Conservation (phyloP, 1,140 invertebrate species). For the Orius laevigatus region DNA sequence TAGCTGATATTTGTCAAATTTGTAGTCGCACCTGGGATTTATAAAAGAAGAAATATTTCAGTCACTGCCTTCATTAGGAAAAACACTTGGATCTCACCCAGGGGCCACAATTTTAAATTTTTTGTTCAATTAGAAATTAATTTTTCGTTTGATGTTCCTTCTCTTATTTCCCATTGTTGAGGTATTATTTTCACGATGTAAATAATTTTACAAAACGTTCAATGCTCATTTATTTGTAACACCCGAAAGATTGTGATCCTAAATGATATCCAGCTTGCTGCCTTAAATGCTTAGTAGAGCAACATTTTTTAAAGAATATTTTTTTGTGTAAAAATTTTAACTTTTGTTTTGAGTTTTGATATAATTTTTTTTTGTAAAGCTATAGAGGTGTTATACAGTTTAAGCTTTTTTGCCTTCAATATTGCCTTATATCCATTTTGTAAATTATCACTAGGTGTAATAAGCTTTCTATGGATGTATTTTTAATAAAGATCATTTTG, state of each 20-base stretch:
- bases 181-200: neutral
- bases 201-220: conserved; percentile 1
- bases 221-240: neutral
- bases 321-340: conserved; percentile 1
- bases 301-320: neutral
- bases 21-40: too few species aligned
- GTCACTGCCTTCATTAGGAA: too few species aligned
- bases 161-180: neutral
- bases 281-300: too few species aligned
- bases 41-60: too few species aligned
- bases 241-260: neutral
- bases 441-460: conserved; percentile 11
- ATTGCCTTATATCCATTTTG: conserved; percentile 11
- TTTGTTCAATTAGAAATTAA: neutral
- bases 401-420: conserved; percentile 7
- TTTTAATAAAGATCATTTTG: conserved; percentile 8
- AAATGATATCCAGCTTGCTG: too few species aligned
- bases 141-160: conserved; percentile 3
- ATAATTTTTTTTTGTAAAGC: conserved; percentile 5
- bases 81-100: too few species aligned
- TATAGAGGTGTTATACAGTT: conserved; percentile 2
- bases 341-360: conserved; percentile 2
- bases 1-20: too few species aligned
- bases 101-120: too few species aligned
- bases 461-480: conserved; percentile 14